These are phyloP conservation scores for Cheilinus undulatus DNA, from an alignment of 2,113 vertebrate species.

Conservation along the genomic window DNA sequence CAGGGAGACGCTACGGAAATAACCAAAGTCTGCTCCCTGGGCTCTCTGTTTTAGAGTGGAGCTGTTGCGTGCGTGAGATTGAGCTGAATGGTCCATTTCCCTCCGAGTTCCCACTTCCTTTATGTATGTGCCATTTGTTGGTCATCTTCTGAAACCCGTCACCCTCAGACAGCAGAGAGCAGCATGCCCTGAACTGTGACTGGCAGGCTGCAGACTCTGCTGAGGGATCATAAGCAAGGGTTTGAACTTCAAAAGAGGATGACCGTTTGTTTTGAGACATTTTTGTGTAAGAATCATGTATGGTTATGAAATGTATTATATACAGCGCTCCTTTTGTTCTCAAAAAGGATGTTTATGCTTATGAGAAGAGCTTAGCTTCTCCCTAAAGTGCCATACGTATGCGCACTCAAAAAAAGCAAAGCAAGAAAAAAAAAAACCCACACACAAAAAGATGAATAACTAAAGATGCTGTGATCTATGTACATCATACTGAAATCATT, in stretches of 20 bases:
- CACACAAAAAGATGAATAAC: constrained; percentile 75
- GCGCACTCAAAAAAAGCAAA: constrained; percentile 81
- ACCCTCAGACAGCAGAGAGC: constrained; percentile 43
- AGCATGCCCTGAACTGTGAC: constrained; percentile 53
- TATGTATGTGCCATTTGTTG: constrained; percentile 72
- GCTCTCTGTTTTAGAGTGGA: constrained; percentile 69
- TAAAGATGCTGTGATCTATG: constrained; percentile 85
- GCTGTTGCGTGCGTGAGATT: constrained; percentile 52
- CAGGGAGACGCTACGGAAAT: constrained; percentile 55
- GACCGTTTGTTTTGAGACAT: constrained; percentile 69
- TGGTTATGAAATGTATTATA: constrained; percentile 83
- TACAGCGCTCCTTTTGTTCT: constrained; percentile 84
- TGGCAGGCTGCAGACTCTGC: constrained; percentile 20
- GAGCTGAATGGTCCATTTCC: constrained; percentile 70
- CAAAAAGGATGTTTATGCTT: constrained; percentile 83
- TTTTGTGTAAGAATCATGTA: constrained; percentile 82
- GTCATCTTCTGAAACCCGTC: constrained; percentile 57
- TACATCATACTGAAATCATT: constrained; percentile 75
- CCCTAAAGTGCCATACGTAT: constrained; percentile 80
- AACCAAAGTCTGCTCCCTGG: constrained; percentile 70
- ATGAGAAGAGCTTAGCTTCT: constrained; percentile 81
- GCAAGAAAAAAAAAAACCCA: constrained; percentile 77
- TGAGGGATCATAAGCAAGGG: constrained; percentile 4
- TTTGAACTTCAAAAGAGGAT: constrained; percentile 53
- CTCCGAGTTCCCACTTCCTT: constrained; percentile 46